Evolutionary conservation across 2,113 vertebrate genomes (phyloP), one percentile per base, ranked within the genome.

Genomic region (Macrotis lagotis): DNA sequence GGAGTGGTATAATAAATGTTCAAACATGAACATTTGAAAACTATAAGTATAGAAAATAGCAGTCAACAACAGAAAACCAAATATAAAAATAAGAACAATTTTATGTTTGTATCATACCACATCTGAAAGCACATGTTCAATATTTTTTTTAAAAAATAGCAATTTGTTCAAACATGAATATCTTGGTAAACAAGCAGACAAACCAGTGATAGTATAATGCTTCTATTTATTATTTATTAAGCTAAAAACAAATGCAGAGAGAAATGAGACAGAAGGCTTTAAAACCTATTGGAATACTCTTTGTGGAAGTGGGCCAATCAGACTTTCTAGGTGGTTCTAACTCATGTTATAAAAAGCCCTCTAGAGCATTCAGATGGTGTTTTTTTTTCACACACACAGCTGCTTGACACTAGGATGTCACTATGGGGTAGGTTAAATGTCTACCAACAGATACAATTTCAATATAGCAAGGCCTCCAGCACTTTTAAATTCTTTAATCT

Each of bases 231-330:
- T 97, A 98, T 97, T 98, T 97, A 97, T 96, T 97, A 97, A 97
- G 94, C 96, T 94, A 97, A 96, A 93, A 97, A 97, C 83, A 98
- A 98, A 97, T 91, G 93, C 92, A 97, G 94, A 94, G 92, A 96
- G 96, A 97, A 97, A 97, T 97, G 94, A 98, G 96, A 97, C 4
- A 97, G 96, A 98, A 98, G 96, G 97, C 92, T 97, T 94, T 97
- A 96, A 97, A 98, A 97, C 91, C 97, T 96, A 96, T 97, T 91
- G 97, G 98, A 95, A 94, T 90, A 44, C 53, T 92, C 88, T 98
- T 96, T 90, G 96, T 83, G 51, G 96, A 96, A 94, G 6, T 55
- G 96, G 12, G 88, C 97, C 97, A 95, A 95, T 94, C 96, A 95
- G 92, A 94, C 93, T 96, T 96, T 92, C 59, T 89, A 95, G 91